Conservation (phyloP, 2,888 invertebrate genomes). For the Agriopis aurantiaria region DNA sequence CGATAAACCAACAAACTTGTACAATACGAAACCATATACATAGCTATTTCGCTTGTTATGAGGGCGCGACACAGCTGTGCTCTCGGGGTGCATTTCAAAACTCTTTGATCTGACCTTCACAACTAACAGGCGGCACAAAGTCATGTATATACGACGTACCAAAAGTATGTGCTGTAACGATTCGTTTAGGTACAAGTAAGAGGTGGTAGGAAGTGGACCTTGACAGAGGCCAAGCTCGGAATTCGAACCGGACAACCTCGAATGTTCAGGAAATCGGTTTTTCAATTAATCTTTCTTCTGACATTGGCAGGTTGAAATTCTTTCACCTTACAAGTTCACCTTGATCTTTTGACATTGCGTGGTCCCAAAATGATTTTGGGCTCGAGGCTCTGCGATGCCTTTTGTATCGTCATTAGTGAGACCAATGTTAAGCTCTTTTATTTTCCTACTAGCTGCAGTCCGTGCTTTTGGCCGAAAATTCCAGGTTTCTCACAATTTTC, state of each 20-base stretch:
- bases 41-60: too few relatives aligned
- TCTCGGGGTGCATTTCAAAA: too few relatives aligned
- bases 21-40: too few relatives aligned
- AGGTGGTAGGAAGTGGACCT: conserved; percentile 40
- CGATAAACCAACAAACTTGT: too few relatives aligned
- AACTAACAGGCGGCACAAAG: neutral
- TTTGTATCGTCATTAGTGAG: too few relatives aligned
- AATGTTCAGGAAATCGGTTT: conserved; percentile 35
- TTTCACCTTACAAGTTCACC: conserved; percentile 22
- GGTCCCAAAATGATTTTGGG: neutral
- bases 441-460: too few relatives aligned
- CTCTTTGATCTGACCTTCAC: neutral
- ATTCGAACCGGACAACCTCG: conserved; percentile 43
- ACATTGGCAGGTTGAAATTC: conserved; percentile 38
- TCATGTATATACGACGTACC: neutral
- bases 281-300: conserved; percentile 38
- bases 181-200: conserved; percentile 32
- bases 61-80: too few relatives aligned
- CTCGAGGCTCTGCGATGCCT: neutral
- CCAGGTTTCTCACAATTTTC: too few relatives aligned
- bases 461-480: too few relatives aligned
- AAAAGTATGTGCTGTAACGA: conserved; percentile 1
- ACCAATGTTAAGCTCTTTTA: too few relatives aligned
- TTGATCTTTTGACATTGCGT: conserved; percentile 33
- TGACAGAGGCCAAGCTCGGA: conserved; percentile 36